These are phyloP conservation scores for Apeltes quadracus DNA, from an alignment of 2,113 vertebrate species.

Conservation along the genomic window DNA sequence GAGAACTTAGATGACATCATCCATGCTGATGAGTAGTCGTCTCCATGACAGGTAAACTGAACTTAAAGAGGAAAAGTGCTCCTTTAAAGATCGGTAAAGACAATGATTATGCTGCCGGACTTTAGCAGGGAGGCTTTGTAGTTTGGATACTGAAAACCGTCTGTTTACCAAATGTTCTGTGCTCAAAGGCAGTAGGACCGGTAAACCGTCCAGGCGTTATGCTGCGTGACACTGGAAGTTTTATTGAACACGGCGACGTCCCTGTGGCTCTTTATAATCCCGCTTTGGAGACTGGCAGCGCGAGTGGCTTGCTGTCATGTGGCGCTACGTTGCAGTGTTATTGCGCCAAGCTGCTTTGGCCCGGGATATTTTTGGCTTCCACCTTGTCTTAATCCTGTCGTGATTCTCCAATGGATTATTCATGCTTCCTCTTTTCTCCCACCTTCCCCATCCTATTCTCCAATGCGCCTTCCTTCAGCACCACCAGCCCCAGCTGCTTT, in stretches of 20 bases:
- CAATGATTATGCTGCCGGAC: too few species aligned
- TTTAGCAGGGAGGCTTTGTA: too few species aligned
- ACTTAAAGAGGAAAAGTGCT: too few species aligned
- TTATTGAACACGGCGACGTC: slow-evolving; percentile 33
- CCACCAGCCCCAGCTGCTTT: slow-evolving; percentile 16
- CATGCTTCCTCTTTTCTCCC: slow-evolving; percentile 49
- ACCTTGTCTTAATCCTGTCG: slow-evolving; percentile 71
- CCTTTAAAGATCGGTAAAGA: too few species aligned
- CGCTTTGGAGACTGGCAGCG: slow-evolving; percentile 59
- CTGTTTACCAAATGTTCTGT: not conserved
- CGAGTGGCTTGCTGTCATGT: slow-evolving; percentile 61
- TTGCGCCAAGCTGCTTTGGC: slow-evolving; percentile 56
- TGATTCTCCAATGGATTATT: slow-evolving; percentile 70
- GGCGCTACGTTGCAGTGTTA: slow-evolving; percentile 47
- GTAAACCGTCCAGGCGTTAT: not conserved
- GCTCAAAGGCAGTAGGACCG: not conserved
- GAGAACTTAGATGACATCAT: too few species aligned
- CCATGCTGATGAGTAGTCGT: too few species aligned
- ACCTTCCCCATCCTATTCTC: slow-evolving; percentile 16
- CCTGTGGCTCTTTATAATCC: slow-evolving; percentile 47
- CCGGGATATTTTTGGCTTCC: slow-evolving; percentile 70
- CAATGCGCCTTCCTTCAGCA: slow-evolving; percentile 16
- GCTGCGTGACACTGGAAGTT: slow-evolving; percentile 12
- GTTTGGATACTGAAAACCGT: not conserved
- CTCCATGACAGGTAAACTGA: too few species aligned